Base-by-base conservation (phyloP, 2,888 invertebrate species). In the Dicycla oo region DNA sequence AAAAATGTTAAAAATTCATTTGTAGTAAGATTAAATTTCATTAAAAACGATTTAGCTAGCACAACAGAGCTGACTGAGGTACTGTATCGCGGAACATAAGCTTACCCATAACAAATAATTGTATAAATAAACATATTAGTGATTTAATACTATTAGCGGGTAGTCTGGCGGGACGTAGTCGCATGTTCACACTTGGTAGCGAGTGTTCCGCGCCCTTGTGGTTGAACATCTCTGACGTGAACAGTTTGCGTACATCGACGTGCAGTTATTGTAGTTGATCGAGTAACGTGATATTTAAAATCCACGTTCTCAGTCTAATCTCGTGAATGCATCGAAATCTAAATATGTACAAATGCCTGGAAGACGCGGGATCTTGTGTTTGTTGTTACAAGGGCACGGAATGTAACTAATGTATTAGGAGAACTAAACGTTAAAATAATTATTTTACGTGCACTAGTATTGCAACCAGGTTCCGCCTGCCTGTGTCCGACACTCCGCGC, bases 1-100 rank as follows among this genome's bases (percentile, higher is more conserved):
- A 88, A 88, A 89, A 89, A 85, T 82, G 80, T 81, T 87, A 88
- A 88, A 91, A 94, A 92, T 93, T 93, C 89, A 92, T 93, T 91
- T 76, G 73, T 79, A 81, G 87, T 79, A 80, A 88, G 85, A 90
- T 89, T 91, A 89, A 81, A 92, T 88, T 93, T 90, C 84, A 91
- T 90, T 87, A 72, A 75, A 78, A 77, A 75, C 70, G 76, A 78
- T 86, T 76, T 75, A 78, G 72, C 69, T 75, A 78, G 72, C 69
- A 78, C 77, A 78, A 86, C 85, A 78, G 73, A 66, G 68, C 65
- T 78, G 75, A 69, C 75, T 78, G 75, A 69, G 75, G 49, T 71
- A 75, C 61, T 73, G 64, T 86, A 83, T 87, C 84, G 73, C 82
- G 83, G 74, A 82, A 86, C 83, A 75, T 81, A 78, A 86, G 74